Base-by-base conservation (phyloP, 2,888 invertebrate species). In the Vesta saturnalis region DNA sequence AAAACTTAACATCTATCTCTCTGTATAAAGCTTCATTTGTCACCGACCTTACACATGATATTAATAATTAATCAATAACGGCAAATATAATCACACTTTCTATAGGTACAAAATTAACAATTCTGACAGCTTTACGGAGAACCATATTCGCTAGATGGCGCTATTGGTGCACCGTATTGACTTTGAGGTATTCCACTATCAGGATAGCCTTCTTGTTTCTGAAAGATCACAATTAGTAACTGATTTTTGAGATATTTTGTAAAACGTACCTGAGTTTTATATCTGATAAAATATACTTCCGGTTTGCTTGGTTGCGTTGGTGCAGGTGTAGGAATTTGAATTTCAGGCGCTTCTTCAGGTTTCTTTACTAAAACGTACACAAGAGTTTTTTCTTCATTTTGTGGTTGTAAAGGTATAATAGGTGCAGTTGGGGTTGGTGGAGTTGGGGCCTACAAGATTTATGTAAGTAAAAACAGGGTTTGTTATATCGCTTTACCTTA, bases 221-320 rank as follows among this genome's bases (percentile, higher is more conserved):
- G 64, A 54, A 75, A 68, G 52, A n/a, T n/a, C n/a, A n/a, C 22
- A 60, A 49, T 73, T 65, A 73, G 77, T 78, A 76, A 74, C 77
- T 57, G 54, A 52, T 35, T 10, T 39, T 23, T n/a, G 14, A 35
- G 23, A 18, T 39, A 23, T 23, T 16, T 8, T 23, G 43, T 12
- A 49, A 60, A 55, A 66, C 82, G 80, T 84, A 92, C 92, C 90
- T 92, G 92, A 59, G 92, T 92, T 85, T 93, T 93, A 86, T 94
- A 95, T 86, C 94, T 91, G 87, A 94, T 94, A 87, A 94, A 94
- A 87, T 94, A 94, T 61, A 94, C 94, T 86, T 94, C 94, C 4
- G 94, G 94, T 83, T 94, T 94, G 86, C 92, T 91, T 55, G 94
- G 94, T 80, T 94, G 94, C 39, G 94, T 94, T 49, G 94, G 93